Conservation (phyloP, 2,888 invertebrate species). For the Agriopis leucophaearia region DNA sequence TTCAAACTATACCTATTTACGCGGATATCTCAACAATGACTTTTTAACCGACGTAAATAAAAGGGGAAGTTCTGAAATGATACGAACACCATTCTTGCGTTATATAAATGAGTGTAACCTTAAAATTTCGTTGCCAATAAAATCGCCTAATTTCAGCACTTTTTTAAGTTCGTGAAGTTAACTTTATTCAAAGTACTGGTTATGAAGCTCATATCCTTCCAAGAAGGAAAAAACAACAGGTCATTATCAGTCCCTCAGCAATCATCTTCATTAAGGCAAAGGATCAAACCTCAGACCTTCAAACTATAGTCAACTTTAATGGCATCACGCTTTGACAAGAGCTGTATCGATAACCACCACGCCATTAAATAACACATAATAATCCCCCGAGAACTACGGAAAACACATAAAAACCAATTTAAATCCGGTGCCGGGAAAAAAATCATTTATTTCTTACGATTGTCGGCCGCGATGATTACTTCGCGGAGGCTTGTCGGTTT, state of each 20-base stretch:
- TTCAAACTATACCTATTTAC: too few species aligned
- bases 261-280: conserved; percentile 31
- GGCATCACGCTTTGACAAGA: conserved; percentile 64
- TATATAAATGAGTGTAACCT: too few species aligned
- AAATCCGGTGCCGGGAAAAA: conserved; percentile 56
- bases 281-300: conserved; percentile 26
- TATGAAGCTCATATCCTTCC: neutral
- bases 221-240: conserved; percentile 14
- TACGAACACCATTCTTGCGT: too few species aligned
- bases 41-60: too few species aligned
- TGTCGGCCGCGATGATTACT: conserved; percentile 73
- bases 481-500: conserved; percentile 62
- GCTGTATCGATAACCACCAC: conserved; percentile 54
- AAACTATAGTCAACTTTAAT: conserved; percentile 46
- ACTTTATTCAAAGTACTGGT: neutral
- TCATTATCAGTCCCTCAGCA: conserved; percentile 21
- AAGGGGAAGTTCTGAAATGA: too few species aligned
- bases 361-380: conserved; percentile 70
- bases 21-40: too few species aligned
- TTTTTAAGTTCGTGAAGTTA: too few species aligned
- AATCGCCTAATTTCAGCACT: too few species aligned
- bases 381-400: conserved; percentile 62
- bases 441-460: conserved; percentile 81
- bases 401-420: conserved; percentile 79
- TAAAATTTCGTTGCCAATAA: neutral